phyloP scores from a whole-genome alignment of 2,797 vertebrate species.

The Epinephelus awoara region DNA sequence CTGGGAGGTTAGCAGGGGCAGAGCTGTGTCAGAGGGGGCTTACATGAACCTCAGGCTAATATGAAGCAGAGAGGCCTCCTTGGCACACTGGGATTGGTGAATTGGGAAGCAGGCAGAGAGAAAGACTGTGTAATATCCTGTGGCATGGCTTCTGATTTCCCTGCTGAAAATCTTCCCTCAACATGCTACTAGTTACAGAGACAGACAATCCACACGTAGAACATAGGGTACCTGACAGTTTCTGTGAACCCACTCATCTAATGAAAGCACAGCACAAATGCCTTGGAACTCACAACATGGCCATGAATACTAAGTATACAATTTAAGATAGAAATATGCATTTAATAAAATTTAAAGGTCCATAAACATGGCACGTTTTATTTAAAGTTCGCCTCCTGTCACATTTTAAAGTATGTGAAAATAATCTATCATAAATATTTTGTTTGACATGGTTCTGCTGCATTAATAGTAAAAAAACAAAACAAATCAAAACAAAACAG shows the following conservation, averaged over 20 bases:
- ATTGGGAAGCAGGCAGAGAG: conserved; percentile 64
- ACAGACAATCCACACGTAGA: conserved; percentile 43
- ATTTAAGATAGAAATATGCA: background rate
- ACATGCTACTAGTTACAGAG: conserved; percentile 72
- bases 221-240: conserved; percentile 44
- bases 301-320: background rate
- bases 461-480: too few relatives aligned
- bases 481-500: too few relatives aligned
- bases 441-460: too few relatives aligned
- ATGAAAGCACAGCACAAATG: conserved; percentile 41
- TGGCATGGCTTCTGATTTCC: conserved; percentile 76
- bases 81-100: conserved; percentile 72
- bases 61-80: conserved; percentile 73
- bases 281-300: background rate
- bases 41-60: conserved; percentile 79
- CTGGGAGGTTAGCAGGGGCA: conserved; percentile 73
- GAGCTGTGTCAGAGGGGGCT: conserved; percentile 71
- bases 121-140: conserved; percentile 82
- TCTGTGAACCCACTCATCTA: conserved; percentile 39
- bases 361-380: background rate
- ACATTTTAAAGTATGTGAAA: too few relatives aligned
- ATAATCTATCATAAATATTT: too few relatives aligned
- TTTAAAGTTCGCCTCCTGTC: too few relatives aligned
- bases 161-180: conserved; percentile 66
- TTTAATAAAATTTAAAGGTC: background rate